phyloP scores from a whole-genome alignment of 2,797 vertebrate genomes.

The Strix occidentalis region DNA sequence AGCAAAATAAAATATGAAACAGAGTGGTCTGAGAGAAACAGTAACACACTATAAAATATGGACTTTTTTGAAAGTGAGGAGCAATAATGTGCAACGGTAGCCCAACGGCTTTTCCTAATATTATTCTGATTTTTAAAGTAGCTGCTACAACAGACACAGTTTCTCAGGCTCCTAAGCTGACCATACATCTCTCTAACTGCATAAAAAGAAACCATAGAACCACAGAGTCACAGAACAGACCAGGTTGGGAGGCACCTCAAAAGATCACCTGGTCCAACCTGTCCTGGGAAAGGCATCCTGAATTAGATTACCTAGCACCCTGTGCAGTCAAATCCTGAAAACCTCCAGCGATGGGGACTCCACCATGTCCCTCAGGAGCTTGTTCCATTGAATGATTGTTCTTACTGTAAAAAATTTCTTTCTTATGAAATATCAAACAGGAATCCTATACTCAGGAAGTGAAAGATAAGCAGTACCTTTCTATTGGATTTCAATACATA shows the following conservation, averaged over 20 bases:
- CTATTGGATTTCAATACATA: neutral
- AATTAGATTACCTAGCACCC: neutral
- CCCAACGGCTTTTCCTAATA: neutral
- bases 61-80: neutral
- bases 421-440: neutral
- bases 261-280: rapidly evolving
- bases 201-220: neutral
- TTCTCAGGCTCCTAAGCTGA: neutral
- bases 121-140: neutral
- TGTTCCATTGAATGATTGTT: neutral
- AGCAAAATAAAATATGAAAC: neutral
- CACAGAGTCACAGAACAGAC: neutral
- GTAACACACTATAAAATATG: neutral
- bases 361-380: neutral
- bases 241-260: neutral
- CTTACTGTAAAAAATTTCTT: neutral
- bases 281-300: neutral
- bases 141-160: neutral
- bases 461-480: neutral
- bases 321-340: neutral
- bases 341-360: neutral
- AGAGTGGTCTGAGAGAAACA: neutral
- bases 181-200: neutral
- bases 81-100: neutral
- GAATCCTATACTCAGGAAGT: neutral